A percentile compares a stretch with the other conserved stretches of the same genome.
Evolutionary conservation across 2,113 vertebrate genomes (phyloP).

Genomic region (Crypturellus undulatus): DNA sequence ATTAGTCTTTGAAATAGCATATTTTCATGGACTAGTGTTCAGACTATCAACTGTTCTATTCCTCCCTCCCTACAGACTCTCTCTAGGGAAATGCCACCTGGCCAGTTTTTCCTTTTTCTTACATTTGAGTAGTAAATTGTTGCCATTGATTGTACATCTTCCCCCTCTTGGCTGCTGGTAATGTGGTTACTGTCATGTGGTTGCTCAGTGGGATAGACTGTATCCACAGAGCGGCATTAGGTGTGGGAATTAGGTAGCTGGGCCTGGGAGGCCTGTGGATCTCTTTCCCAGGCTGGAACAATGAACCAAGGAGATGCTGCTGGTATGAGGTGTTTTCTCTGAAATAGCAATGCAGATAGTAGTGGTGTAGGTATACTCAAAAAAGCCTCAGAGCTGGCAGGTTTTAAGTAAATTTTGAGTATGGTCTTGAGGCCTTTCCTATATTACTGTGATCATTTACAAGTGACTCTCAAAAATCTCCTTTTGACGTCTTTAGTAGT

Average conservation of each 20-base stretch:
- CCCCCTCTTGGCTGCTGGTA: background rate
- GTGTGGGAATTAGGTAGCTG: background rate
- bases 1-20: background rate
- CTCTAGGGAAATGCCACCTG: background rate
- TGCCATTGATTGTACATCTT: background rate
- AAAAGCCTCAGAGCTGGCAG: background rate
- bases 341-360: background rate
- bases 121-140: background rate
- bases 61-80: background rate
- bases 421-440: background rate
- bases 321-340: background rate
- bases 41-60: background rate
- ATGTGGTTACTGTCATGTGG: background rate
- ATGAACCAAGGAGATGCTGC: background rate
- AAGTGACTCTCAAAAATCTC: background rate
- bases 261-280: background rate
- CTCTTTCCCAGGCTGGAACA: background rate
- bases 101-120: background rate
- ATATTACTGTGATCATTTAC: background rate
- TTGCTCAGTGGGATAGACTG: background rate
- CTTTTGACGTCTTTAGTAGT: background rate
- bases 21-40: background rate
- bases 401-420: background rate
- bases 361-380: background rate
- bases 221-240: background rate